These are phyloP conservation scores for Spodoptera frugiperda DNA, from an alignment of 1,140 invertebrate genomes.

Conservation along the genomic window DNA sequence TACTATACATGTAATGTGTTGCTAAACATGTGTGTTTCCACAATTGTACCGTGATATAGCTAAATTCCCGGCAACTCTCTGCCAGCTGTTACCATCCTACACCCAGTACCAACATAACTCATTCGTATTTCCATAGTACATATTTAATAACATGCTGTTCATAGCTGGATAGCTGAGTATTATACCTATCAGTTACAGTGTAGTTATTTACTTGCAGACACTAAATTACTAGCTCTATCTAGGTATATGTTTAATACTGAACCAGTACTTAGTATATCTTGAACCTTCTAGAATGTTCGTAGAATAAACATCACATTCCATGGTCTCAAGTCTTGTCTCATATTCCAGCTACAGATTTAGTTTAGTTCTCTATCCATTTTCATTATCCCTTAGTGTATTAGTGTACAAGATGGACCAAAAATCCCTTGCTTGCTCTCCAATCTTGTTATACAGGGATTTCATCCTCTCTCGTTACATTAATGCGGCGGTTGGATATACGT, in stretches of 20 bases:
- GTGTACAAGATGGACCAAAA: too few relatives aligned
- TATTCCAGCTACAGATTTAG: background rate
- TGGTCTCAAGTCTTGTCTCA: background rate
- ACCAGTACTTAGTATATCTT: constrained; percentile 5
- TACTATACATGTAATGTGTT: too few relatives aligned
- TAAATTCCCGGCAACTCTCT: too few relatives aligned
- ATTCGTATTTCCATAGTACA: background rate
- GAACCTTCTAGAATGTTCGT: background rate
- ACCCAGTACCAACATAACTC: too few relatives aligned
- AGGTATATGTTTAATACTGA: constrained; percentile 4
- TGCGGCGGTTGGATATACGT: too few relatives aligned
- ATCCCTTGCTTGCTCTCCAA: too few relatives aligned
- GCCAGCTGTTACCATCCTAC: too few relatives aligned
- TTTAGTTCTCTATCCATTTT: background rate
- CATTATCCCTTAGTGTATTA: background rate
- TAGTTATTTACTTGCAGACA: constrained; percentile 28
- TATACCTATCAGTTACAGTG: constrained; percentile 13
- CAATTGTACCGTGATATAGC: too few relatives aligned
- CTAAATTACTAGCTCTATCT: background rate
- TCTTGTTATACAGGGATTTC: too few relatives aligned
- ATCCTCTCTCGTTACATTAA: too few relatives aligned
- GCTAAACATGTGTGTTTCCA: too few relatives aligned
- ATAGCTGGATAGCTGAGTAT: constrained; percentile 2
- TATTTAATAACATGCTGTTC: constrained; percentile 1
- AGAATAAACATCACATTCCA: background rate